Evolutionary conservation across 2,888 invertebrate genomes (phyloP).

Genomic region (Clivina fossor): DNA sequence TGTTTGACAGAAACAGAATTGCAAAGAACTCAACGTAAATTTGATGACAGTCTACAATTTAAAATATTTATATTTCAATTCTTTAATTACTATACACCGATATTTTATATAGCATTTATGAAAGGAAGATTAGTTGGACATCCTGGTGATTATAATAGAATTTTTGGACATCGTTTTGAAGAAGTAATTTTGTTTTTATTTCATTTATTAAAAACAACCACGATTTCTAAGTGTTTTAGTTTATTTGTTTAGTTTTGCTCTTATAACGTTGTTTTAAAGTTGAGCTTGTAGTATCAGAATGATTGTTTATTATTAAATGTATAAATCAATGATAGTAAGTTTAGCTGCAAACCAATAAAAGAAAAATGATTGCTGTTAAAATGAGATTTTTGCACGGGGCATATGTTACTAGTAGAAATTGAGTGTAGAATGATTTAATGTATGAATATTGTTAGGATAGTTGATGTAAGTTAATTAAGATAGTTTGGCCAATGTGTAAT

Average conservation of each 20-base stretch:
- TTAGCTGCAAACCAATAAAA: no score
- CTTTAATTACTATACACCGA: conserved; percentile 85
- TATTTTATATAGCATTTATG: conserved; percentile 81
- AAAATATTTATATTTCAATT: conserved; percentile 88
- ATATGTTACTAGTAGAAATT: no score
- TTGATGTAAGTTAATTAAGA: no score
- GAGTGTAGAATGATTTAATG: no score
- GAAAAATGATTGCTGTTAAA: no score
- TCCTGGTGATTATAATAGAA: conserved; percentile 73
- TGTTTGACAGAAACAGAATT: conserved; percentile 73
- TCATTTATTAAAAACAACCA: not conserved
- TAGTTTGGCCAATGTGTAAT: no score
- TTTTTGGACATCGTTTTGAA: conserved; percentile 70
- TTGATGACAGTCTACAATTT: conserved; percentile 81
- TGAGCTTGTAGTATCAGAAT: no score
- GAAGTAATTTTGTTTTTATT: conserved; percentile 55
- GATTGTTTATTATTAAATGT: no score
- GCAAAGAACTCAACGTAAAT: conserved; percentile 80
- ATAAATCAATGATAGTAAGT: no score
- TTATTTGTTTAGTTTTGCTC: no score
- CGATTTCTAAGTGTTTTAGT: not conserved
- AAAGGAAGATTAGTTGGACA: conserved; percentile 79
- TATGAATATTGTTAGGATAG: no score
- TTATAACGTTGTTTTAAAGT: not conserved
- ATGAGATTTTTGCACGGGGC: no score